Percentiles rank a stretch among this genome's conserved stretches.
phyloP scores from a whole-genome alignment of 2,113 vertebrate genomes.

The Edolisoma coerulescens region DNA sequence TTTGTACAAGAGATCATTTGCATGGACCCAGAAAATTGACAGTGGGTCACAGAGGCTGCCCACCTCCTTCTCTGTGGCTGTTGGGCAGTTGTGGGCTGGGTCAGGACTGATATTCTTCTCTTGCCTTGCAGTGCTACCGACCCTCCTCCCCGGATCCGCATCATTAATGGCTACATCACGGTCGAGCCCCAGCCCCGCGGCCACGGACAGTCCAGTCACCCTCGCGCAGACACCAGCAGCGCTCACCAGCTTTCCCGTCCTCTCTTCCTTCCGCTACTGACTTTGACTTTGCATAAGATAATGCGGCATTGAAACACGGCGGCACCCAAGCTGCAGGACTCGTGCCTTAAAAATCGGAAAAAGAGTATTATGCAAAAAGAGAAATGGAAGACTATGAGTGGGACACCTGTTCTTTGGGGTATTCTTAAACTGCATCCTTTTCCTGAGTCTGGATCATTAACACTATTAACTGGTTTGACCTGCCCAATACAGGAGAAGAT shows the following conservation, averaged over 20 bases:
- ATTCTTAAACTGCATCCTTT: conserved; percentile 9
- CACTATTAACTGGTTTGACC: conserved; percentile 28
- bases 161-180: conserved; percentile 80
- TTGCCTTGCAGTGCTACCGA: conserved; percentile 68
- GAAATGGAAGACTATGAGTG: not conserved
- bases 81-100: not conserved
- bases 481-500: conserved; percentile 36
- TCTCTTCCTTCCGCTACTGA: conserved; percentile 40
- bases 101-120: not conserved
- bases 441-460: conserved; percentile 47
- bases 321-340: not conserved
- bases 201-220: conserved; percentile 20
- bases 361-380: not conserved
- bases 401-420: not conserved
- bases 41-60: not conserved
- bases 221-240: not conserved
- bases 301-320: not conserved
- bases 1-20: rapidly evolving
- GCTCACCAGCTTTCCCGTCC: not conserved
- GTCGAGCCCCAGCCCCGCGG: conserved; percentile 60
- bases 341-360: not conserved
- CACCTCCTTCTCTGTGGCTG: not conserved
- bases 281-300: conserved; percentile 29
- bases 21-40: not conserved
- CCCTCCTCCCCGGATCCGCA: conserved; percentile 70